These are phyloP conservation scores for Hydropsyche betteni DNA, from an alignment of 2,888 invertebrate genomes.

Conservation along the genomic window DNA sequence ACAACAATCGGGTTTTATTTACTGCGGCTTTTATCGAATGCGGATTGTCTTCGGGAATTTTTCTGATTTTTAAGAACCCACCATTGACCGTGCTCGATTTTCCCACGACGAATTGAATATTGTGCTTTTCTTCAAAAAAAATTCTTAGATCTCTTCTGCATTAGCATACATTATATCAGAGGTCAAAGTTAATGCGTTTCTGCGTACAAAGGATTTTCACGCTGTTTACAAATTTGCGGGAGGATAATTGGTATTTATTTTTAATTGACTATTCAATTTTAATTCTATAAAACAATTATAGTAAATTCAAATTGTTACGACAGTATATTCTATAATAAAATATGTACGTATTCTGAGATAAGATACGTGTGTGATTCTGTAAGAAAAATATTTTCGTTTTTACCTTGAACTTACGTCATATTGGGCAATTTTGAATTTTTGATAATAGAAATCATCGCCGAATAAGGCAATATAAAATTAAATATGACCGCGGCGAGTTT, in stretches of 20 bases:
- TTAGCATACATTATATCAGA: conserved; percentile 26
- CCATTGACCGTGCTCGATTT: conserved; percentile 1
- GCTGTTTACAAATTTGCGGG: background rate
- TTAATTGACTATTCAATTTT: conserved; percentile 25
- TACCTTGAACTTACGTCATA: no score
- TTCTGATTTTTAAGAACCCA: background rate
- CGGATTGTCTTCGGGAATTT: no score
- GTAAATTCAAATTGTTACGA: background rate
- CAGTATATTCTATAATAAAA: no score
- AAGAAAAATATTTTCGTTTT: no score
- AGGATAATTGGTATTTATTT: conserved; percentile 1
- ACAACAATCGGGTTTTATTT: background rate
- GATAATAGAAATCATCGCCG: no score
- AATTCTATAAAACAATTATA: no score
- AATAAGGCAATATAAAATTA: no score
- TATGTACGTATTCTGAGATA: no score
- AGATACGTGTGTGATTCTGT: no score
- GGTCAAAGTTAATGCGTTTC: conserved; percentile 19
- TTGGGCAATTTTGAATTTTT: no score
- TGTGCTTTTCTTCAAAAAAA: background rate
- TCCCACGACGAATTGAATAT: conserved; percentile 28
- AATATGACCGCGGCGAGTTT: no score
- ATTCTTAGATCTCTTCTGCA: conserved; percentile 6
- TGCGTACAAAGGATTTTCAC: conserved; percentile 3
- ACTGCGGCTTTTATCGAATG: background rate